Base-by-base conservation (phyloP, 2,113 vertebrate genomes). In the Nothoprocta perdicaria region DNA sequence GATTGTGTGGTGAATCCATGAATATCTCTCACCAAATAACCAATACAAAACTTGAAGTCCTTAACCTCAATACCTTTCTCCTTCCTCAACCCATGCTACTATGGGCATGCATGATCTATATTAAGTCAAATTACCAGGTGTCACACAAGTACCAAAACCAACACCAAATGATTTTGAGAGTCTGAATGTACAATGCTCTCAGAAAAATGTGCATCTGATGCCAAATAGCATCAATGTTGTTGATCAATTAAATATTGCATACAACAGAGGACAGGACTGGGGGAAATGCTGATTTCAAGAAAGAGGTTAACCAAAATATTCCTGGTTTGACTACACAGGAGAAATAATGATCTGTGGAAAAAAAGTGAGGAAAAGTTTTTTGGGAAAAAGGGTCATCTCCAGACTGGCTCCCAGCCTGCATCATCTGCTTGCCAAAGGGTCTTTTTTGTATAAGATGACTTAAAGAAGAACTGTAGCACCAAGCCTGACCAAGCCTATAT, bases 81-180 rank as follows among this genome's bases (percentile, higher is more conserved):
- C 61, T 74, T 89, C 35, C 35, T 38, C 35, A 38, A 38, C 35
- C 8, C 40, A 55, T 7, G 4, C 12, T 69, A 4, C 46, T 40
- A 40, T 0, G 11, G 43, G 24, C 14, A 19, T 6, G 3, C 45
- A 87, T 22, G 8, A 75, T 10, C 31, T 60, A 1, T 4, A 43
- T 18, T 23, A 60, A 33, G 35, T 55, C 68, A 50, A 79, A 82
- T 22, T 50, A 53, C 14, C 26, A 73, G 57, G 41, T 18, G 62
- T 62, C n/a, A 41, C 15, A 58, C 22, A 66, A 22, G 12, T 88
- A 23, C 29, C 18, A 82, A 75, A 55, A 53, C 1, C 4, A 65
- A 0, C 13, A 46, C 13, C 40, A 62, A 60, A n/a, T 18, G 2
- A 35, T 50, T 48, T 13, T 67, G 63, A 43, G 24, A 76, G 22